These are phyloP conservation scores for Helicoverpa armigera DNA, from an alignment of 1,140 invertebrate species.

Conservation along the genomic window DNA sequence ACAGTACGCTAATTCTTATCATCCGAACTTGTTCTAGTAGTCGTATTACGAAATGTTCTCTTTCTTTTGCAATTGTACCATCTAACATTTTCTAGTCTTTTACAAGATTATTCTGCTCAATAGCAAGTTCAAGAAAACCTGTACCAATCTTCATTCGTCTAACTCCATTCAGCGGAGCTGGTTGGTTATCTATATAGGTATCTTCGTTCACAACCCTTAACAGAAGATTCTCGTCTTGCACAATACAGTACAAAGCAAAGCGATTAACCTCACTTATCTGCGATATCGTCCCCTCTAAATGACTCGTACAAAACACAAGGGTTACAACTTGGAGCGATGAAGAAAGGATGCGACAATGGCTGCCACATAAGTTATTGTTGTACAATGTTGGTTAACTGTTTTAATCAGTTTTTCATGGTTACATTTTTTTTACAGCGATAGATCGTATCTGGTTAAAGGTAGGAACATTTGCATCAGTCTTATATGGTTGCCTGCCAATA, in stretches of 20 bases:
- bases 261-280: constrained; percentile 42
- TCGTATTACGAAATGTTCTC: background rate
- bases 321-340: constrained; percentile 26
- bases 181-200: background rate
- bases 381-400: too few relatives aligned
- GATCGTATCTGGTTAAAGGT: too few relatives aligned
- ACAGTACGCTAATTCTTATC: constrained; percentile 1
- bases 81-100: background rate
- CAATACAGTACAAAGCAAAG: constrained; percentile 33
- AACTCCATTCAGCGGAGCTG: background rate
- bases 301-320: constrained; percentile 40
- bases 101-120: background rate
- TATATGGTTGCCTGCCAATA: too few relatives aligned
- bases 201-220: constrained; percentile 1
- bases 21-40: background rate
- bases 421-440: too few relatives aligned
- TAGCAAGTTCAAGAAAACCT: background rate
- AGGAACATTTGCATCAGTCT: too few relatives aligned
- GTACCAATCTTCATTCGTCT: background rate
- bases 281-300: constrained; percentile 32
- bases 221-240: constrained; percentile 5
- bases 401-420: too few relatives aligned
- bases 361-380: background rate
- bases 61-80: background rate
- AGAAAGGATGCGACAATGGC: background rate